Evolutionary conservation across 37 sponge, comb jelly and placozoan genomes (phyloP), one percentile per base, ranked within the genome.

Genomic region (Halichondria panicea): DNA sequence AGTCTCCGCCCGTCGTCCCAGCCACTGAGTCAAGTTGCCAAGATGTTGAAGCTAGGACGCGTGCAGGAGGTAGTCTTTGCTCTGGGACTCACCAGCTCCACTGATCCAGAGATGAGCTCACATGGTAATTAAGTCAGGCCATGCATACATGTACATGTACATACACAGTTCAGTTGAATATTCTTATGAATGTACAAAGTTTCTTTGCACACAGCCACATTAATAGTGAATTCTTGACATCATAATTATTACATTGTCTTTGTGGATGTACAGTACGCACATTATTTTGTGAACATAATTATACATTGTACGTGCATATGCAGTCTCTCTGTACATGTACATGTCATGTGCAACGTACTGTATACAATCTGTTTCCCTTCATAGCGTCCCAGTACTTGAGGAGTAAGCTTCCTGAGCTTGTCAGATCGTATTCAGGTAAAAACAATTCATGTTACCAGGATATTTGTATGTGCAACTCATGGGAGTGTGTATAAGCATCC

Each of bases 51-150:
- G 64, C 66, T 94, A 37, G 42, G 78, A 18, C 60, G 63, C 79
- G 92, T 94, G 2, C 95, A 94, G 74, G 95, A 94, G 95, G 93
- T 93, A 57, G 97, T 93, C 70, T 86, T 97, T 69, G 97, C 91
- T 28, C 68, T 97, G 40, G 97, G 95, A 22, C 76, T 97, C 33
- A 76, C 83, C 13, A 68, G 78, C 28, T 90, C 92, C 15, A 61
- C 86, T 41, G 89, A 93, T 35, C 42, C 68, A 28, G 97, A 93
- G 7, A 48, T 97, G 0, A 76, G 81, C 52, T 39, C 25, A 33
- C 86, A 95, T 85, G 90, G 96, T 95, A 60, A 37, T 74, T 38
- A 18, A 48, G 15, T 15, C 52, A 48, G 52, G 11, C 52, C 11
- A 11, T 48, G 11, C 15, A 18, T 18, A 48, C 11, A 48, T 18